Conservation (phyloP, 2,113 vertebrate genomes). For the Theropithecus gelada region DNA sequence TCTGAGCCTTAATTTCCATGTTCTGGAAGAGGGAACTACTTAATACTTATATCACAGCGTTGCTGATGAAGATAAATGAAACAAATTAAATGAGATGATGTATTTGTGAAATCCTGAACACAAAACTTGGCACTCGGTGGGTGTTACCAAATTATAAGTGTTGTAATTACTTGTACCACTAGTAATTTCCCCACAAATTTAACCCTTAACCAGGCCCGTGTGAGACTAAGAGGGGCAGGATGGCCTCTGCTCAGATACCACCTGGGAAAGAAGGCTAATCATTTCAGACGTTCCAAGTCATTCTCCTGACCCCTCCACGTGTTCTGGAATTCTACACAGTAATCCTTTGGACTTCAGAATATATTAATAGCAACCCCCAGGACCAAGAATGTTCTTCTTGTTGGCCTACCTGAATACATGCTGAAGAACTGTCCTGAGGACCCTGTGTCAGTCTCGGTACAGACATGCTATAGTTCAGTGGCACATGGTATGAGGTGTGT, state of each 20-base stretch:
- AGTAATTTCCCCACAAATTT: background rate
- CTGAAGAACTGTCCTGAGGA: background rate
- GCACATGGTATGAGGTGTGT: background rate
- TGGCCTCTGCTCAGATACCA: background rate
- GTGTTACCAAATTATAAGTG: background rate
- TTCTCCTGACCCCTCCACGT: background rate
- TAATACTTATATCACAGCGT: background rate
- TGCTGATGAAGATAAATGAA: background rate
- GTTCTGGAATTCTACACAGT: background rate
- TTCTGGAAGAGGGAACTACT: background rate
- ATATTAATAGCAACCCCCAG: background rate
- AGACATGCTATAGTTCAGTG: background rate
- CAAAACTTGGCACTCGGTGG: background rate
- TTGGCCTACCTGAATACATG: background rate
- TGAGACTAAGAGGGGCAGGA: background rate
- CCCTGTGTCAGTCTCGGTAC: background rate
- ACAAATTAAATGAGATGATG: background rate
- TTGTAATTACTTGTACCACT: background rate
- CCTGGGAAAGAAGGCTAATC: background rate
- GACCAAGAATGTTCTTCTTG: background rate
- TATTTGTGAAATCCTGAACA: background rate
- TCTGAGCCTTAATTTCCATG: background rate
- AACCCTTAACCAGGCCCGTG: background rate
- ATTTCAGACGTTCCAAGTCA: background rate
- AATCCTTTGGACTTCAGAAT: background rate